phyloP scores from a whole-genome alignment of 2,797 vertebrate genomes.

The Pangasius sanitwongsei region DNA sequence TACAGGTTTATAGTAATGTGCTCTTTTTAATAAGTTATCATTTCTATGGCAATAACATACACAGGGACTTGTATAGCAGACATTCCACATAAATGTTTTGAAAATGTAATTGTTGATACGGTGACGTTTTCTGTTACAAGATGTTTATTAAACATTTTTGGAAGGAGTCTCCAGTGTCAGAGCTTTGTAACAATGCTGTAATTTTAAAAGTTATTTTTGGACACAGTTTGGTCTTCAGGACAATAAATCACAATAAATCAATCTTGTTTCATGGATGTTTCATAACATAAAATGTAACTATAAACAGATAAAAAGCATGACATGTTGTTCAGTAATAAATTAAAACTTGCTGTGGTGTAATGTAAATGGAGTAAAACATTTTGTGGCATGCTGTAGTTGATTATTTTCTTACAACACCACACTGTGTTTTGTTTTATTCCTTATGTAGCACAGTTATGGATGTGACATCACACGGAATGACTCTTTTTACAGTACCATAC shows the following conservation, averaged over 20 bases:
- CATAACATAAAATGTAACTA: background rate
- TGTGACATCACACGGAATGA: background rate
- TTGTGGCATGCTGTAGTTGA: background rate
- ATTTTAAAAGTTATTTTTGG: too few species aligned
- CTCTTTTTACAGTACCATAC: background rate
- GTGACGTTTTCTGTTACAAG: background rate
- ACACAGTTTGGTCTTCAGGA: too few species aligned
- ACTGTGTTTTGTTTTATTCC: background rate
- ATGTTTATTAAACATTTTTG: background rate
- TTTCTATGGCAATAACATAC: background rate
- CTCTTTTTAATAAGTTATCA: background rate
- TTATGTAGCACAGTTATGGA: background rate
- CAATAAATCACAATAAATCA: background rate
- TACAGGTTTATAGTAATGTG: background rate
- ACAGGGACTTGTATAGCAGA: background rate
- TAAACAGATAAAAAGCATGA: background rate
- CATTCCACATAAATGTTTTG: background rate
- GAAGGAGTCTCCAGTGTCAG: background rate
- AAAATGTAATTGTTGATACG: background rate
- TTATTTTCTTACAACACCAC: background rate
- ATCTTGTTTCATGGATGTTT: background rate
- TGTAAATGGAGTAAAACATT: background rate
- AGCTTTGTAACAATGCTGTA: background rate
- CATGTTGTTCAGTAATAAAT: background rate
- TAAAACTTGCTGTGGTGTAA: background rate